These are phyloP conservation scores for Channa maculata DNA, from an alignment of 2,113 vertebrate species.

Conservation along the genomic window DNA sequence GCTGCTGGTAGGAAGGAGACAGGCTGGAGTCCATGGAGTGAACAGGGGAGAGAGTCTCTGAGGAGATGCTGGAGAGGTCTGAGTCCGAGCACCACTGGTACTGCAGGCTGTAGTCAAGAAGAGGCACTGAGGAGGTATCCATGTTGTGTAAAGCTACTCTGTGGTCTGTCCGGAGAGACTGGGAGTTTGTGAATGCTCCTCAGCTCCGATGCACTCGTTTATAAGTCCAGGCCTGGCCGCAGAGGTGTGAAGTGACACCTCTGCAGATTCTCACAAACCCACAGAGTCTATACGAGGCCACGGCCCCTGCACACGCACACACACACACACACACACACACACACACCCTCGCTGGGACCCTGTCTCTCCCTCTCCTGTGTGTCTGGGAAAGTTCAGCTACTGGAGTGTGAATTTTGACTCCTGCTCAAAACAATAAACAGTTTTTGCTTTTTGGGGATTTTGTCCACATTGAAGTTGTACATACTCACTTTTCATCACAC, in stretches of 20 bases:
- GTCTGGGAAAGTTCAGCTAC: slow-evolving; percentile 83
- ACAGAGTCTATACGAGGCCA: slow-evolving; percentile 64
- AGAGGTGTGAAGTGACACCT: slow-evolving; percentile 88
- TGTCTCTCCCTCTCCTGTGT: slow-evolving; percentile 50
- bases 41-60: slow-evolving; percentile 81
- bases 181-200: slow-evolving; percentile 61
- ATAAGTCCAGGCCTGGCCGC: slow-evolving; percentile 78
- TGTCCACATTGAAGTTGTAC: slow-evolving; percentile 39
- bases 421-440: slow-evolving; percentile 81
- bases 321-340: slow-evolving; percentile 34
- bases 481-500: slow-evolving; percentile 18
- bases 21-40: slow-evolving; percentile 79
- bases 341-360: slow-evolving; percentile 26
- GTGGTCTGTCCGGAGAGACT: slow-evolving; percentile 51
- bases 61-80: slow-evolving; percentile 81
- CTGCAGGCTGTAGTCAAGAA: slow-evolving; percentile 68
- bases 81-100: slow-evolving; percentile 85
- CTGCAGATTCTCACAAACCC: slow-evolving; percentile 81
- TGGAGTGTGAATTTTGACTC: slow-evolving; percentile 87
- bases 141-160: slow-evolving; percentile 68
- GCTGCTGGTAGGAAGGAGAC: slow-evolving; percentile 70
- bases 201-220: slow-evolving; percentile 68
- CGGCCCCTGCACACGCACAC: slow-evolving; percentile 55
- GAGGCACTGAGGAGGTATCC: slow-evolving; percentile 71
- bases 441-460: slow-evolving; percentile 55